Percentiles rank a stretch among this genome's conserved stretches.
Evolutionary conservation across 1,140 invertebrate genomes (phyloP).

Genomic region (Melitaea cinxia): DNA sequence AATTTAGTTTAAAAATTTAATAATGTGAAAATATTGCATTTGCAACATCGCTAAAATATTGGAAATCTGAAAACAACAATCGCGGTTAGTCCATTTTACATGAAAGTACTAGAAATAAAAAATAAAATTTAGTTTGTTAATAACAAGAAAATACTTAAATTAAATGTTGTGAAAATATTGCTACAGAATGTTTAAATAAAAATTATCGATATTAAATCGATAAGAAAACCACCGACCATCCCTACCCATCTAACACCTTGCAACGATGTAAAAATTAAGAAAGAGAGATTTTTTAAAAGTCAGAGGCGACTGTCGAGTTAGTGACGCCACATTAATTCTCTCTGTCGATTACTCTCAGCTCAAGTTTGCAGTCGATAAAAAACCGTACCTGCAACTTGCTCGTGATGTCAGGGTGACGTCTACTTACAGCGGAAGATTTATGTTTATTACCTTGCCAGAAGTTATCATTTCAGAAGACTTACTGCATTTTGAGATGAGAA

Average conservation of each 20-base stretch:
- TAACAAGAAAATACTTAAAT: no score
- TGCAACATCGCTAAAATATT: no score
- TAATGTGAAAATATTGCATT: no score
- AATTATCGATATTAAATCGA: constrained; percentile 2
- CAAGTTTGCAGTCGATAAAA: constrained; percentile 41
- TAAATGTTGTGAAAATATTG: no score
- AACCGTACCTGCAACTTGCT: constrained; percentile 52
- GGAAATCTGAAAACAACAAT: no score
- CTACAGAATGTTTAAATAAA: not conserved
- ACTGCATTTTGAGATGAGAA: not conserved
- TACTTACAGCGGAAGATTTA: constrained; percentile 35
- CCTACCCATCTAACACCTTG: constrained; percentile 64
- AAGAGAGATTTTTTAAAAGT: constrained; percentile 73
- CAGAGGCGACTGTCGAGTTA: constrained; percentile 68
- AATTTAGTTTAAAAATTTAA: no score
- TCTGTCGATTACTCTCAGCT: constrained; percentile 62
- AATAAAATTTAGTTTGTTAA: no score
- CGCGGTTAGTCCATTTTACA: no score
- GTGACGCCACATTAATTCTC: constrained; percentile 77
- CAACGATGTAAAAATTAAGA: constrained; percentile 78
- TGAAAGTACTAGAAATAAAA: no score
- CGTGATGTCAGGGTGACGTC: constrained; percentile 47
- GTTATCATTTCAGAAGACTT: not conserved
- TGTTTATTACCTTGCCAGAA: constrained; percentile 22
- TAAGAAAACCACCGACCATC: constrained; percentile 34